A percentile compares a stretch with the other conserved stretches of the same genome.
Conservation (phyloP, 1,140 invertebrate genomes). For the Pseudobourletiella spinata region DNA sequence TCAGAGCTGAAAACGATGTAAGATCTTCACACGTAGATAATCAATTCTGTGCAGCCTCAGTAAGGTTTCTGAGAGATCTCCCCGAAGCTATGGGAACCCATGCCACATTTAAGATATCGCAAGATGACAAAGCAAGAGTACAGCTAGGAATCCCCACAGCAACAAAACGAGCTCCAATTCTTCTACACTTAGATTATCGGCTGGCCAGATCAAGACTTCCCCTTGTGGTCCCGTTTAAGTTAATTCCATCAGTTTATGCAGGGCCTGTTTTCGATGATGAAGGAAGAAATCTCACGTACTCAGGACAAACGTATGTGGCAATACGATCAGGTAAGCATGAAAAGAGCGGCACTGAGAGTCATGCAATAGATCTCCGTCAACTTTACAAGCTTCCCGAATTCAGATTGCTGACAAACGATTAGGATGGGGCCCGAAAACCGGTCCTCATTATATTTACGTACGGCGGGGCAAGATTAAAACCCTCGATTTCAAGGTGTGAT, state of each 20-base stretch:
- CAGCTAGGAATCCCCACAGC: conserved; percentile 42
- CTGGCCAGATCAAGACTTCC: conserved; percentile 44
- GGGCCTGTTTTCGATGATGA: conserved; percentile 34
- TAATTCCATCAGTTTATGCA: conserved; percentile 37
- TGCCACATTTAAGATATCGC: conserved; percentile 35
- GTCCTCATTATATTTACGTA: conserved; percentile 40
- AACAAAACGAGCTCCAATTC: conserved; percentile 39
- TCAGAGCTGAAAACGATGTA: conserved; percentile 31
- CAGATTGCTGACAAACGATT: conserved; percentile 34
- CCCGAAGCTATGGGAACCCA: conserved; percentile 32
- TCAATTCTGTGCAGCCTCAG: conserved; percentile 33
- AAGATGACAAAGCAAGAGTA: conserved; percentile 43
- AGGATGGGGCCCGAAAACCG: conserved; percentile 38
- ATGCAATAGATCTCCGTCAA: conserved; percentile 39
- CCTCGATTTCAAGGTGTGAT: conserved; percentile 32
- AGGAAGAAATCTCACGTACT: background rate
- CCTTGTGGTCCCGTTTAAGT: conserved; percentile 39
- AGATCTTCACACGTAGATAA: conserved; percentile 35
- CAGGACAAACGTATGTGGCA: conserved; percentile 42
- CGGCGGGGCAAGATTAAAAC: conserved; percentile 43
- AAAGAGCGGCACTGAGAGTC: conserved; percentile 37
- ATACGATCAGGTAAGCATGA: conserved; percentile 39
- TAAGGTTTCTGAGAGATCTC: conserved; percentile 33
- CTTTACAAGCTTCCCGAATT: conserved; percentile 36
- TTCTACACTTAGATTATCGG: conserved; percentile 43